Evolutionary conservation across 2,113 vertebrate genomes (phyloP), one percentile per base, ranked within the genome.

Genomic region (Clinocottus analis): DNA sequence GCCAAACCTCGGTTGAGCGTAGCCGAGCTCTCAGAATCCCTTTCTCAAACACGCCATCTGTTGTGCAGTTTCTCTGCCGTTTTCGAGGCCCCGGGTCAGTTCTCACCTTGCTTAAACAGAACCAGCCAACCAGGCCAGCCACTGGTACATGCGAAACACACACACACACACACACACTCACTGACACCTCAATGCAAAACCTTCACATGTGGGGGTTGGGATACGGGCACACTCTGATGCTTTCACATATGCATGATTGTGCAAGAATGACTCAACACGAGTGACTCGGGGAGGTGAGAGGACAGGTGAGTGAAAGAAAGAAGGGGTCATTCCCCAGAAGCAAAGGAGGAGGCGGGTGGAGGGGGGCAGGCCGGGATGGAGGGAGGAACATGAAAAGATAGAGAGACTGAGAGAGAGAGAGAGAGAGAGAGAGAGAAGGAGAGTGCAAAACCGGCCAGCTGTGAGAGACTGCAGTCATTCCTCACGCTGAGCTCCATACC

Each of bases 401-500:
- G 61, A 33, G 43, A 72, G 47, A 58, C 79, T 82, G 72, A 84
- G 80, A 75, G 33, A 41, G n/a, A n/a, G n/a, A n/a, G n/a, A n/a
- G n/a, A n/a, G n/a, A n/a, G n/a, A n/a, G 70, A 62, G 76, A 65
- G 63, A 16, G 51, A 23, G 51, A 23, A n/a, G 25, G 65, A 53
- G 76, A 68, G 63, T 74, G 75, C 61, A 45, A 75, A 87, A 59
- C 53, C 23, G 49, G 70, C 68, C 80, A 87, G 69, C 81, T 92
- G 87, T 78, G 89, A 89, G 87, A 84, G 84, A 77, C 85, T 85
- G 89, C 92, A 90, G 89, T 90, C 90, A 93, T 94, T 85, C 72
- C 63, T 93, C 91, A 93, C 83, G 75, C 82, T 73, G 71, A 67
- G 84, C 83, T 61, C 68, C 83, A 72, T 91, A 92, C 91, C 93